phyloP scores from a whole-genome alignment of 2,888 invertebrate species.

The Dryocosmus kuriphilus region DNA sequence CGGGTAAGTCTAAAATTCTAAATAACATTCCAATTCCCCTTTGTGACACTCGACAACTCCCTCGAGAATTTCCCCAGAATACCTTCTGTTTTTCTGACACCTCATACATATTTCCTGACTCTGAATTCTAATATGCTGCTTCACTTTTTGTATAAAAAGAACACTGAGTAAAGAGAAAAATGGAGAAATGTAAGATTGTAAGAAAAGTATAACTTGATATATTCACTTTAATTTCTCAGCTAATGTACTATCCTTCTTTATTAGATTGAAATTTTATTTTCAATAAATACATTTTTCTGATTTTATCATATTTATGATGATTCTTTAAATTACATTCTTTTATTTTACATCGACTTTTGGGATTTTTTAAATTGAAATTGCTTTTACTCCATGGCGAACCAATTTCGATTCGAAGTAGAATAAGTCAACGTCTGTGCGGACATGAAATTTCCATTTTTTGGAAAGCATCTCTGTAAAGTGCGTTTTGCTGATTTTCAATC shows the following conservation, averaged over 20 bases:
- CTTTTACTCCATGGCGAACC: background rate
- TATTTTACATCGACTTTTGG: background rate
- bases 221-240: background rate
- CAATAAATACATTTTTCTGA: too few species aligned
- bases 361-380: background rate
- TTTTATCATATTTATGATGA: background rate
- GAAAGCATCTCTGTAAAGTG: slow-evolving; percentile 2
- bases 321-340: background rate
- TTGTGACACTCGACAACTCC: slow-evolving; percentile 15
- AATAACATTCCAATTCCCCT: background rate
- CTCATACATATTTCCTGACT: background rate
- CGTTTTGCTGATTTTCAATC: background rate
- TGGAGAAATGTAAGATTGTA: background rate
- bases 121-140: background rate
- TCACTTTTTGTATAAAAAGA: background rate
- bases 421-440: slow-evolving; percentile 7
- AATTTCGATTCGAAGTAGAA: slow-evolving; percentile 15
- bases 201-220: background rate
- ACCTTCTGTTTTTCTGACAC: background rate
- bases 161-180: background rate
- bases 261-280: too few species aligned
- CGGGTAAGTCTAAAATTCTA: slow-evolving; percentile 84
- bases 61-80: slow-evolving; percentile 41
- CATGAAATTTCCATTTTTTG: slow-evolving; percentile 42
- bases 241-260: too few species aligned